phyloP scores from a whole-genome alignment of 2,797 vertebrate species.

The Melanotaenia parkinsoni region DNA sequence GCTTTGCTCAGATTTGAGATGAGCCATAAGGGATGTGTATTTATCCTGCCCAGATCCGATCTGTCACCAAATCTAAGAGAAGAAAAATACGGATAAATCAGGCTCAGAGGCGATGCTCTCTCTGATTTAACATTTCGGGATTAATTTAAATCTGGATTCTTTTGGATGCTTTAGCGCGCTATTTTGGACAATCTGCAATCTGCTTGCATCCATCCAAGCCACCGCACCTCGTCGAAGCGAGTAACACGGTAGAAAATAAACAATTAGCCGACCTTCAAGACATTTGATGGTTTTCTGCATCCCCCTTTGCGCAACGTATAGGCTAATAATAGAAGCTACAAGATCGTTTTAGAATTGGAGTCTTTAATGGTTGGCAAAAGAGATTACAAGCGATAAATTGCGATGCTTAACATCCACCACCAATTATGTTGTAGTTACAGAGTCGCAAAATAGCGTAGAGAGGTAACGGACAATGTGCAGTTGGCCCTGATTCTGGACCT shows the following conservation, averaged over 20 bases:
- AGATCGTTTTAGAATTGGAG: background rate
- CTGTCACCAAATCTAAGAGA: background rate
- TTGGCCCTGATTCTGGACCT: conserved; percentile 61
- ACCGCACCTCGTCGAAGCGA: conserved; percentile 29
- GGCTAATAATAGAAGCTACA: conserved; percentile 2
- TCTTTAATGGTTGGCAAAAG: conserved; percentile 1
- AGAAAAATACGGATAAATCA: background rate
- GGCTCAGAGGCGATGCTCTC: background rate
- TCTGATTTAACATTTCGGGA: background rate
- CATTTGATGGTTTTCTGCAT: conserved; percentile 12
- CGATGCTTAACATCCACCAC: conserved; percentile 28
- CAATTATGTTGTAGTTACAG: conserved; percentile 43
- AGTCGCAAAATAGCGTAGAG: conserved; percentile 31
- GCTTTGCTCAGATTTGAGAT: conserved; percentile 63
- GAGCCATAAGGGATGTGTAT: conserved; percentile 35
- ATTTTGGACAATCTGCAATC: conserved; percentile 36
- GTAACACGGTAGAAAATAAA: conserved; percentile 17
- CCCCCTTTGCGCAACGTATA: background rate
- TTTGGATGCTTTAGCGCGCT: conserved; percentile 9
- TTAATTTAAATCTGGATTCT: background rate
- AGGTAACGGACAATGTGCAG: conserved; percentile 64
- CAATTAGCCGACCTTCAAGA: conserved; percentile 6
- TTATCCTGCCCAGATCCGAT: conserved; percentile 6
- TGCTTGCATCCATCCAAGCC: conserved; percentile 30
- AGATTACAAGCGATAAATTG: conserved; percentile 18